Conservation (phyloP, 2,113 vertebrate species). For the Mormyrus lacerda region DNA sequence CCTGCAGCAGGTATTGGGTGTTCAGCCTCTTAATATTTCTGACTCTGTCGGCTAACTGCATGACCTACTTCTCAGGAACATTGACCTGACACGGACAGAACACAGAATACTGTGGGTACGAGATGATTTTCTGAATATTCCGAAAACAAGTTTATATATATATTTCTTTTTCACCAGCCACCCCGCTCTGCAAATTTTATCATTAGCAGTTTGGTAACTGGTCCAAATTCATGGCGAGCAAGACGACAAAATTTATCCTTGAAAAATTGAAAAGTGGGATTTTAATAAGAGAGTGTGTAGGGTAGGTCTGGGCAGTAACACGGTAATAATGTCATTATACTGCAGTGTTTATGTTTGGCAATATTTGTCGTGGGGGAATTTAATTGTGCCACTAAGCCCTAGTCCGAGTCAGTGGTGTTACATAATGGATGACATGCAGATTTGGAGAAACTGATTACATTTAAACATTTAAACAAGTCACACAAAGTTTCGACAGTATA, state of each 20-base stretch:
- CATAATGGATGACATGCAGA: neutral
- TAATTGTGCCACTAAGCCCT: neutral
- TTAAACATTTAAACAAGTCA: neutral
- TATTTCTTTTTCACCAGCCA: neutral
- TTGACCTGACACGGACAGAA: too few species aligned
- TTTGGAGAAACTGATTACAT: neutral
- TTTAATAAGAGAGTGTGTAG: neutral
- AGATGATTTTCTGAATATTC: neutral
- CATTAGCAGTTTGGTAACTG: neutral
- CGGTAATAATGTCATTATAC: neutral
- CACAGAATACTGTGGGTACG: neutral
- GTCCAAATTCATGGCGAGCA: neutral
- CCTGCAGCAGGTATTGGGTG: neutral
- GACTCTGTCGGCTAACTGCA: neutral
- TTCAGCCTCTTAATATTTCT: neutral
- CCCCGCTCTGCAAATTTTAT: neutral
- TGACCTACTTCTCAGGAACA: neutral
- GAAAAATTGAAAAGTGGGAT: neutral
- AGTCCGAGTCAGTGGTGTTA: neutral
- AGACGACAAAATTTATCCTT: neutral
- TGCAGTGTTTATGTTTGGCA: too few species aligned
- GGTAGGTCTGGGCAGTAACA: neutral
- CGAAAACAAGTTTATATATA: neutral
- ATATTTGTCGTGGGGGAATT: neutral
- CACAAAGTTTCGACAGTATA: neutral